These are phyloP conservation scores for Rhabdomys pumilio DNA, from an alignment of 2,797 vertebrate species.

Conservation along the genomic window DNA sequence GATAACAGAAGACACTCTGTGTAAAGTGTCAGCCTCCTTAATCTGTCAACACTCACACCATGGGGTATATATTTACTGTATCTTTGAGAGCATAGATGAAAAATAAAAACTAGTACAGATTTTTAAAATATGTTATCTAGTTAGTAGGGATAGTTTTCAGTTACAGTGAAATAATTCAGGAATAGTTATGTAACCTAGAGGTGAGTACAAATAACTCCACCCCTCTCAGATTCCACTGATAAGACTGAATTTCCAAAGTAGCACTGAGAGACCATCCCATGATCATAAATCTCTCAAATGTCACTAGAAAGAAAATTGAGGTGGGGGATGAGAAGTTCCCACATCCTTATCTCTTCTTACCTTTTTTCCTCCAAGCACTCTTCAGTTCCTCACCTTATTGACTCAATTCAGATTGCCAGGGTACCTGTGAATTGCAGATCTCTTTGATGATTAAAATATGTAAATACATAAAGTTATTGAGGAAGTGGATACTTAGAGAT, in stretches of 20 bases:
- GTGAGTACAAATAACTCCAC: background rate
- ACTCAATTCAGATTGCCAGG: background rate
- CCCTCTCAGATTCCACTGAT: too few relatives aligned
- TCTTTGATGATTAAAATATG: background rate
- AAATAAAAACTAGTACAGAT: background rate
- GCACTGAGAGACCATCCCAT: too few relatives aligned
- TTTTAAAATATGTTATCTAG: background rate
- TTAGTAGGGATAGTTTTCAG: background rate
- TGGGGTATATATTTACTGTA: background rate
- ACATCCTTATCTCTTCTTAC: background rate
- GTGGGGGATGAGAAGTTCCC: background rate
- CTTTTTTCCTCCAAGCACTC: fast-evolving
- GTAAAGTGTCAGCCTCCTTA: background rate
- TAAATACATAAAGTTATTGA: background rate
- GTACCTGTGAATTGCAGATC: fast-evolving
- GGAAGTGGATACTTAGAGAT: background rate
- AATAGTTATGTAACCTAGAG: background rate
- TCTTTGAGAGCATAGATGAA: background rate
- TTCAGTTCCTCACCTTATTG: background rate
- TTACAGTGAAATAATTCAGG: background rate
- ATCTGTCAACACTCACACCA: background rate
- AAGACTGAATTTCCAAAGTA: background rate
- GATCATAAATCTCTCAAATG: background rate
- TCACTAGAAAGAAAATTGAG: background rate
- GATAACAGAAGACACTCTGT: background rate